A percentile compares a stretch with the other conserved stretches of the same genome.
phyloP scores from a whole-genome alignment of 1,140 invertebrate genomes.

The Geopemphigus sp. region DNA sequence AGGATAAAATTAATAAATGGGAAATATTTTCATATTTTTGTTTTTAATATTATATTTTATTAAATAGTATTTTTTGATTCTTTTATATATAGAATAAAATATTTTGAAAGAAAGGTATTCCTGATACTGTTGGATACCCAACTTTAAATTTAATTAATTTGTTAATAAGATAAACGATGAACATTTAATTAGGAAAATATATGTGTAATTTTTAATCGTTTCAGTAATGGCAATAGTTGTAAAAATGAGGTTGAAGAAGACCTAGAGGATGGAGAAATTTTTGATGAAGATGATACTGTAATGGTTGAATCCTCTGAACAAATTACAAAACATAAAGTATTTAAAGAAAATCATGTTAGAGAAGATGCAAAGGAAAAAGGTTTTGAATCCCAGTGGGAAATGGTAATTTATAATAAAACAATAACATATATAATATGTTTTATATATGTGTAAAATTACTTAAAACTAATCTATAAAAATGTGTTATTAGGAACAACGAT shows the following conservation, averaged over 20 bases:
- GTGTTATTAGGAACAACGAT: slow-evolving; percentile 1
- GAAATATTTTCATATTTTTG: no score
- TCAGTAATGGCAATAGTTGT: slow-evolving; percentile 30
- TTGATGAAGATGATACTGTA: slow-evolving; percentile 40
- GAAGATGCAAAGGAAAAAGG: slow-evolving; percentile 27
- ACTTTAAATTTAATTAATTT: not conserved
- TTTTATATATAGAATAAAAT: not conserved
- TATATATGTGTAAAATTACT: not conserved
- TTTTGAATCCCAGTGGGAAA: slow-evolving; percentile 31
- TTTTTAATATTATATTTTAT: no score
- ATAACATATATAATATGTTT: not conserved
- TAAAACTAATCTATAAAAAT: not conserved
- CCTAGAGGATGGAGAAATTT: slow-evolving; percentile 45
- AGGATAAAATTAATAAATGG: no score
- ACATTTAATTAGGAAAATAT: not conserved
- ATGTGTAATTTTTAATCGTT: not conserved
- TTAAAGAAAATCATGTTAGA: not conserved
- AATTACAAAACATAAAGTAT: slow-evolving; percentile 8
- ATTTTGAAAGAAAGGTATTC: not conserved
- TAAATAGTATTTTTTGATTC: no score
- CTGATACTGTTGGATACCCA: not conserved
- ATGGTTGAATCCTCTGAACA: slow-evolving; percentile 16
- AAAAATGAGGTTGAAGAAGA: slow-evolving; percentile 40
- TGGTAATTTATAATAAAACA: slow-evolving; percentile 10
- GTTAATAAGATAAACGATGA: not conserved